These are phyloP conservation scores for Acanthosepion pharaonis DNA, from an alignment of 2,888 invertebrate species.

Conservation along the genomic window DNA sequence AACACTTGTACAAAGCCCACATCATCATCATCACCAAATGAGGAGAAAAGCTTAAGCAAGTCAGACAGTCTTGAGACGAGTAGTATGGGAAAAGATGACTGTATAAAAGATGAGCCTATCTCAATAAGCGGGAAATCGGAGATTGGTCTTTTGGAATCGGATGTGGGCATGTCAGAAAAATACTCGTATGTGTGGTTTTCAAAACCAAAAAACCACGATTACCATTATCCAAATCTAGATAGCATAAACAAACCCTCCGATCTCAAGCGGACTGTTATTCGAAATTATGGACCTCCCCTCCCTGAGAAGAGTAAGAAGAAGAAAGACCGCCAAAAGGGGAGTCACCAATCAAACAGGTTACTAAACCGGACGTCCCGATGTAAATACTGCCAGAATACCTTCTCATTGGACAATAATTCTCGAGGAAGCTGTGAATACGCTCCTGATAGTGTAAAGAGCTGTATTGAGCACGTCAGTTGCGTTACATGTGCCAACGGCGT, in stretches of 20 bases:
- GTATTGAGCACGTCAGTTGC: conserved; percentile 88
- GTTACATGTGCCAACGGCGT: conserved; percentile 90
- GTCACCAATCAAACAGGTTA: conserved; percentile 51
- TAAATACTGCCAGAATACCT: conserved; percentile 78
- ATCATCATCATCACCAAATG: conserved; percentile 66
- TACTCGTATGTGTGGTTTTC: conserved; percentile 69
- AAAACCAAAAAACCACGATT: conserved; percentile 80
- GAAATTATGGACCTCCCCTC: conserved; percentile 74
- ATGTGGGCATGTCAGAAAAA: conserved; percentile 61
- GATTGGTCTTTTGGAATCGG: conserved; percentile 62
- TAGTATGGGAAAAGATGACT: conserved; percentile 64
- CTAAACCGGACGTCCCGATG: conserved; percentile 72
- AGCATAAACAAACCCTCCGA: conserved; percentile 67
- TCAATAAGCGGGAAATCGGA: conserved; percentile 65
- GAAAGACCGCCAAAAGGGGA: conserved; percentile 58
- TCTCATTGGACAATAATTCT: conserved; percentile 86
- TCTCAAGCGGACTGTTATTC: conserved; percentile 43
- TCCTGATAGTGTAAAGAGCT: conserved; percentile 86
- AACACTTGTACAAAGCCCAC: conserved; percentile 55
- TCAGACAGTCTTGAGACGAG: conserved; percentile 61
- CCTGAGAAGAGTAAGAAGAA: conserved; percentile 70
- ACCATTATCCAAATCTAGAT: conserved; percentile 86
- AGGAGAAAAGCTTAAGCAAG: conserved; percentile 62
- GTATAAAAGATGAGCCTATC: conserved; percentile 64
- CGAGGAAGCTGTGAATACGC: conserved; percentile 84